phyloP scores from a whole-genome alignment of 2,113 vertebrate species.

The Leucosticte australis region DNA sequence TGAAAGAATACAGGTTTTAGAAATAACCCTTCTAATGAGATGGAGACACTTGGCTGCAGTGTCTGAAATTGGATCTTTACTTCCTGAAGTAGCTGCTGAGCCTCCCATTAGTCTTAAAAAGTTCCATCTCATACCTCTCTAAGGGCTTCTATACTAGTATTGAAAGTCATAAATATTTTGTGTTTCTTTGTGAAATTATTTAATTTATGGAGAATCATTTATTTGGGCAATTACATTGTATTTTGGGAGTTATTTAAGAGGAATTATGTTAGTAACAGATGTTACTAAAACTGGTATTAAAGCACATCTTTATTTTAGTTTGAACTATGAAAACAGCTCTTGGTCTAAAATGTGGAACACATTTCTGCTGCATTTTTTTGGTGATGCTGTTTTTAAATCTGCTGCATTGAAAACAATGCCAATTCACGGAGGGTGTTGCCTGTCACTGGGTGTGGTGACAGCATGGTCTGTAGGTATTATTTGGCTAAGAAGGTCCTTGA shows the following conservation, averaged over 20 bases:
- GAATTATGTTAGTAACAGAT: neutral
- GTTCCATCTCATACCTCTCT: neutral
- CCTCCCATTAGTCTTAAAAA: neutral
- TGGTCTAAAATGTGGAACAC: neutral
- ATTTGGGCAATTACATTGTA: neutral
- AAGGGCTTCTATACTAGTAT: neutral
- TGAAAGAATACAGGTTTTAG: neutral
- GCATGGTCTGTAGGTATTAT: neutral
- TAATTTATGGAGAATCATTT: neutral
- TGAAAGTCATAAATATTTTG: neutral
- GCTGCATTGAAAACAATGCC: neutral
- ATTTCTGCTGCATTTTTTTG: neutral
- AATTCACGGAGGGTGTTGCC: neutral
- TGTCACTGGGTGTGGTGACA: neutral
- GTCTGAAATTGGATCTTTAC: neutral
- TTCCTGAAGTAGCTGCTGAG: neutral
- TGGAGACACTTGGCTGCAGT: neutral
- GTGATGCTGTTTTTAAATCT: neutral
- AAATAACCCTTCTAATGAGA: neutral
- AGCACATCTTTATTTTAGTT: neutral
- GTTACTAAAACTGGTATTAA: neutral
- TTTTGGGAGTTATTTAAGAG: neutral
- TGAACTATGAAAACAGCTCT: neutral
- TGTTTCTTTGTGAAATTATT: neutral
- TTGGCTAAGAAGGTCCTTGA: neutral